Base-by-base conservation (phyloP, 2,888 invertebrate genomes). In the Pheosia gnoma region DNA sequence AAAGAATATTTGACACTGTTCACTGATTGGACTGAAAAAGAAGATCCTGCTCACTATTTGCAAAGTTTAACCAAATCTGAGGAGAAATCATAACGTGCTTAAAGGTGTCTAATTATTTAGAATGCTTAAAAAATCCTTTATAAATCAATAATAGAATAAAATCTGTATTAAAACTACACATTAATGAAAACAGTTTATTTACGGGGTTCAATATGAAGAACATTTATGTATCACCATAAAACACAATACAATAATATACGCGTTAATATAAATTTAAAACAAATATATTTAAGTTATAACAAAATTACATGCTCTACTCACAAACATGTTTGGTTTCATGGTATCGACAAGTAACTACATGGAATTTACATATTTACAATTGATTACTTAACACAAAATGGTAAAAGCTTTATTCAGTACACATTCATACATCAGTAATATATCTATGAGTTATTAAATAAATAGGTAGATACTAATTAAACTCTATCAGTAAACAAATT, bases 331-430 rank as follows among this genome's bases (percentile, higher is more conserved):
- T 93, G 93, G 93, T 93, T 91, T 92, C 88, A 83, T 89, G 91
- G 89, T 92, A 91, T 89, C 87, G 87, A 88, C 84, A 82, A 90
- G 85, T 88, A 86, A 84, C 87, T 89, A 91, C 81, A 82, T 88
- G 86, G 86, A 90, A 91, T 93, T 91, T 93, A 93, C 93, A 93
- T 93, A 93, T 93, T 88, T 93, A 93, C 93, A 93, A 72, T 77
- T 81, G 82, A 86, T 79, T 88, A 62, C 63, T 61, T 70, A 88
- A 89, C 82, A 82, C 78, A 87, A 87, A 88, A 80, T 88, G 87
- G 88, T 90, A 89, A 87, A 88, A 86, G 84, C 83, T 84, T 86
- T 78, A 77, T 82, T 83, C 76, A 82, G 77, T 78, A 70, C 63
- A 76, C 67, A 66, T 66, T 66, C 67, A 77, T 41, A 39, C 64